Base-by-base conservation (phyloP, 2,797 vertebrate species). In the Dallia pectoralis region DNA sequence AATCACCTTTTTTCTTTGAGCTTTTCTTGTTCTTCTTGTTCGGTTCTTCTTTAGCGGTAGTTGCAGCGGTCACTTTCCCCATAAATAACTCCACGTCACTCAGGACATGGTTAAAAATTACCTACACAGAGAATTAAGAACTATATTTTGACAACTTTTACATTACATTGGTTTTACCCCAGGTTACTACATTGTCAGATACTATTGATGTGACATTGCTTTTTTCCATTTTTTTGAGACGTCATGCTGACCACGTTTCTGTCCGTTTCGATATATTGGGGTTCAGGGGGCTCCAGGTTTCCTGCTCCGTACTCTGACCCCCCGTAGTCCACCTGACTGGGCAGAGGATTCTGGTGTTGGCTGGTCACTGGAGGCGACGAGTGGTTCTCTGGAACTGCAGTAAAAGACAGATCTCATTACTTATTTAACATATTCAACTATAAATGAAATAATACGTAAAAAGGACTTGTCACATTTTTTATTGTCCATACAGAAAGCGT, bases 81-180 rank as follows among this genome's bases (percentile, higher is more conserved):
- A 80, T 27, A 32, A 95, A 95, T 61, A 86, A 56, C 79, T 95
- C 93, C 72, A 93, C 6, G 72, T 95, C 94, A 19, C 16, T 27
- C 19, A 93, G 5, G 25, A 94, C 40, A 56, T 93, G 93, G 77
- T 95, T 95, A 1, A 95, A 84, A 80, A 94, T 92, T 0, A 93
- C 91, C 94, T 94, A 77, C 19, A 56, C 70, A 79, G 40, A 72
- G 56, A 4, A 75, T 49, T 29, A 36, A 15, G 62, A 36, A 30
- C 59, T 64, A 64, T 32, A 64, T 30, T 30, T 5, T 29, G 30
- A 30, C 29, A 30, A 30, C 30, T 32, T 62, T 22, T 11, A 12
- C 4, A 27, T 4, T 4, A 66, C 5, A 66, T 33, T 9, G 36
- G n/a, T 33, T 36, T 36, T 8, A 66, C 15, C 5, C 4, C 18